phyloP scores from a whole-genome alignment of 2,113 vertebrate genomes.

The Colistium nudipinnis region DNA sequence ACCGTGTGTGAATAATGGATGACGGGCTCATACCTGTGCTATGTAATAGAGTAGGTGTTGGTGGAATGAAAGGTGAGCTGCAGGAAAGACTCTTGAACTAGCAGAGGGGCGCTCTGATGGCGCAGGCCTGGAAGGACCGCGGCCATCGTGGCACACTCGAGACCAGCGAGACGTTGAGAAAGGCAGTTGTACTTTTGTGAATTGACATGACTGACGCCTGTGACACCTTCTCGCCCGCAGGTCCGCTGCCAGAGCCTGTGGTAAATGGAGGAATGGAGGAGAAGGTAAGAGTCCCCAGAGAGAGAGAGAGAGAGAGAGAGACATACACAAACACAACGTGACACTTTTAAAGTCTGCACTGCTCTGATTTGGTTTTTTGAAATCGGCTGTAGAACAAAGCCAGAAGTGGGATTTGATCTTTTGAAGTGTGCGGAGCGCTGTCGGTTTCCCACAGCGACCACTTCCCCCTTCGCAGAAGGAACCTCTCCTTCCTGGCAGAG shows the following conservation, averaged over 20 bases:
- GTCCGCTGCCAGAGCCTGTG: slow-evolving; percentile 89
- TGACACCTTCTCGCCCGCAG: slow-evolving; percentile 71
- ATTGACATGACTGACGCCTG: slow-evolving; percentile 36
- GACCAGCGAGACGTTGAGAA: background rate
- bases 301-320: background rate
- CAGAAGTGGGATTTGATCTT: slow-evolving; percentile 18
- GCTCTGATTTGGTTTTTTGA: slow-evolving; percentile 4
- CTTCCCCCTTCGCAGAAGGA: slow-evolving; percentile 25
- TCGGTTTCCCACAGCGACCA: slow-evolving; percentile 11
- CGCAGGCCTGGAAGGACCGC: slow-evolving; percentile 2
- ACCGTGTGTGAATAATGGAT: slow-evolving; percentile 70
- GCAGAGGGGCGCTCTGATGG: slow-evolving; percentile 27
- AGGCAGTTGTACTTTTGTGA: background rate
- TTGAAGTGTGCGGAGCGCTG: slow-evolving; percentile 16
- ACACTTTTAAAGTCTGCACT: background rate
- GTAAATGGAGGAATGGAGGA: slow-evolving; percentile 86
- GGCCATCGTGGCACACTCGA: background rate
- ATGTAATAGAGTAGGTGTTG: slow-evolving; percentile 60
- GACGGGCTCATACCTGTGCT: slow-evolving; percentile 56
- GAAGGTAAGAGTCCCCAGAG: slow-evolving; percentile 85
- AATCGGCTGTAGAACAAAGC: slow-evolving; percentile 16
- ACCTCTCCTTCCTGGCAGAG: slow-evolving; percentile 27
- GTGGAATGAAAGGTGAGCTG: slow-evolving; percentile 64
- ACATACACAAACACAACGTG: background rate
- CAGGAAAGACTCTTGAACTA: slow-evolving; percentile 37